Evolutionary conservation across 2,888 invertebrate genomes (phyloP).

Genomic region (Eurois occulta): DNA sequence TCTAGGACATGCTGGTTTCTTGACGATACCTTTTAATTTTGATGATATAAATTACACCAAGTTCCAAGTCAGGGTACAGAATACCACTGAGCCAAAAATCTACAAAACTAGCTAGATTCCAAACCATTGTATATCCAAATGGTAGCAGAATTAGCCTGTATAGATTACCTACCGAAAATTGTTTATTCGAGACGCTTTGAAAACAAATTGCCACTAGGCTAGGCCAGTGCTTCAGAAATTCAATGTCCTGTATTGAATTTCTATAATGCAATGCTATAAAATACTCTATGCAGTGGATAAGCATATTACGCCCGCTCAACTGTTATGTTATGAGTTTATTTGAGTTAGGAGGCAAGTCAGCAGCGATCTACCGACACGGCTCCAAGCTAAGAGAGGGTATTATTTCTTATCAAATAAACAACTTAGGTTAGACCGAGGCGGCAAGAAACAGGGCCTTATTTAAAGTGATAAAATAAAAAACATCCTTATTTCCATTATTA

Average conservation of each 20-base stretch:
- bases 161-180: not conserved
- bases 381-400: not conserved
- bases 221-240: not conserved
- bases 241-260: not conserved
- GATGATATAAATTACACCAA: not conserved
- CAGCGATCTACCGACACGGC: not conserved
- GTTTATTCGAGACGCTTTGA: not conserved
- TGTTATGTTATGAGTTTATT: no score
- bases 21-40: not conserved
- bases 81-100: not conserved
- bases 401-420: no score
- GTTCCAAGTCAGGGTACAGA: not conserved
- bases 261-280: not conserved
- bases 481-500: not conserved
- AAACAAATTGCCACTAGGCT: not conserved
- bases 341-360: not conserved
- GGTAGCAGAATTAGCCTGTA: not conserved
- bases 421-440: not conserved
- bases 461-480: not conserved
- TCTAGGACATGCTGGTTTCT: not conserved
- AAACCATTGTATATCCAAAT: not conserved
- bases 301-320: not conserved
- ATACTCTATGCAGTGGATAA: not conserved
- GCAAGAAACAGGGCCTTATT: not conserved
- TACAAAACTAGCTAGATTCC: not conserved